Percentiles rank a stretch among this genome's conserved stretches.
Conservation (phyloP, 23 tunicate species). For the Phallusia fumigata region DNA sequence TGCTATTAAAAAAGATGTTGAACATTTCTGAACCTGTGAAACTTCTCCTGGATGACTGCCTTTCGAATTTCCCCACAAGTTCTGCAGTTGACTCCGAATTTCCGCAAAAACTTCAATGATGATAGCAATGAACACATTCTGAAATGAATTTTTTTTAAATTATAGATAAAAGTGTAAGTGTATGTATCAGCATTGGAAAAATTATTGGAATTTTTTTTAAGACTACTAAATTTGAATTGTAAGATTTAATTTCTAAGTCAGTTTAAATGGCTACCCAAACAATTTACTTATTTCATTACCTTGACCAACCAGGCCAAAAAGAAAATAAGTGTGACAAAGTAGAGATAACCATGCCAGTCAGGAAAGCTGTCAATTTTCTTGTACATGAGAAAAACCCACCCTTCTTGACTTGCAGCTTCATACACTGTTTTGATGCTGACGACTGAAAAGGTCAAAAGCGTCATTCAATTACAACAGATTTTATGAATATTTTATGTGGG, state of each 20-base stretch:
- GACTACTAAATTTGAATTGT: too few relatives aligned
- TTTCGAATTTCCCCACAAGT: constrained; percentile 82
- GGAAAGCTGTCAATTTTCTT: constrained; percentile 86
- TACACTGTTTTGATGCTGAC: constrained; percentile 97
- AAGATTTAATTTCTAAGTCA: too few relatives aligned
- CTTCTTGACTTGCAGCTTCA: constrained; percentile 99
- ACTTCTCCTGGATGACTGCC: constrained; percentile 20
- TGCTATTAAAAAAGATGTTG: too few relatives aligned
- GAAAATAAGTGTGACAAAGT: constrained; percentile 90
- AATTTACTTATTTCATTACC: constrained; percentile 31
- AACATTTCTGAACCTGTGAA: constrained; percentile 38
- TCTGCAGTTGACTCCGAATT: constrained; percentile 93
- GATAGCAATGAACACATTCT: constrained; percentile 99
- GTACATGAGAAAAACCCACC: constrained; percentile 99
- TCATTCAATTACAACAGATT: neutral
- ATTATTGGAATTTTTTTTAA: too few relatives aligned
- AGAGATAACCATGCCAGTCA: constrained; percentile 92
- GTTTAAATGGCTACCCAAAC: too few relatives aligned
- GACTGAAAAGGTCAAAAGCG: constrained; percentile 26
- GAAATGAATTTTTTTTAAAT: too few relatives aligned
- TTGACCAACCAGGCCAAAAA: constrained; percentile 98
- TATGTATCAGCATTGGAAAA: too few relatives aligned
- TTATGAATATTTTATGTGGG: neutral
- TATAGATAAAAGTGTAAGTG: too few relatives aligned
- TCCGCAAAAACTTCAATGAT: constrained; percentile 99